These are phyloP conservation scores for Rhincodon typus DNA, from an alignment of 2,797 vertebrate genomes.

Conservation along the genomic window DNA sequence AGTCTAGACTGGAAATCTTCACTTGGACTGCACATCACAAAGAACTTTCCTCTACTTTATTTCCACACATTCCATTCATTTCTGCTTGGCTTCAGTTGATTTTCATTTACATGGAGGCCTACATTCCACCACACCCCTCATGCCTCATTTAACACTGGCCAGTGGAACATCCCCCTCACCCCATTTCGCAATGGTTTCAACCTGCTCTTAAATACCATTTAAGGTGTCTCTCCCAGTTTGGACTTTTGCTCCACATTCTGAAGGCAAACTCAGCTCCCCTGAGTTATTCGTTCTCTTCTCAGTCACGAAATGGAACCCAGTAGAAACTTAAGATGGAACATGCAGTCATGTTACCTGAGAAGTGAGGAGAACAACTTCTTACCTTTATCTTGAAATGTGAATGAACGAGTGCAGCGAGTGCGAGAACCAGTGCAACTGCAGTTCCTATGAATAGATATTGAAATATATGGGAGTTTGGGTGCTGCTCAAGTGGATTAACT, in stretches of 20 bases:
- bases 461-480: not conserved
- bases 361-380: not conserved
- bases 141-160: too few species aligned
- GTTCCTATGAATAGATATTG: not conserved
- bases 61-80: not conserved
- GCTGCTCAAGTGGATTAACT: too few species aligned
- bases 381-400: not conserved
- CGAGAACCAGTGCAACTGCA: not conserved
- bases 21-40: not conserved
- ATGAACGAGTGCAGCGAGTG: not conserved
- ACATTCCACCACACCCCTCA: not conserved
- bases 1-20: not conserved
- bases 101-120: not conserved
- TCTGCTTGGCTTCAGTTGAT: not conserved
- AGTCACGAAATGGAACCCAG: not conserved
- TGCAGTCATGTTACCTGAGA: not conserved
- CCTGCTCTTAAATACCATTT: not conserved
- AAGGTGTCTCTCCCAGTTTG: not conserved
- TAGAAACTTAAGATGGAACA: not conserved
- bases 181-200: not conserved
- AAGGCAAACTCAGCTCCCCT: not conserved
- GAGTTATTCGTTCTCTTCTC: not conserved
- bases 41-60: not conserved
- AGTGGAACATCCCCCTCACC: not conserved
- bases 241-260: not conserved